These are phyloP conservation scores for Micronycteris hirsuta DNA, from an alignment of 2,113 vertebrate species.

Conservation along the genomic window DNA sequence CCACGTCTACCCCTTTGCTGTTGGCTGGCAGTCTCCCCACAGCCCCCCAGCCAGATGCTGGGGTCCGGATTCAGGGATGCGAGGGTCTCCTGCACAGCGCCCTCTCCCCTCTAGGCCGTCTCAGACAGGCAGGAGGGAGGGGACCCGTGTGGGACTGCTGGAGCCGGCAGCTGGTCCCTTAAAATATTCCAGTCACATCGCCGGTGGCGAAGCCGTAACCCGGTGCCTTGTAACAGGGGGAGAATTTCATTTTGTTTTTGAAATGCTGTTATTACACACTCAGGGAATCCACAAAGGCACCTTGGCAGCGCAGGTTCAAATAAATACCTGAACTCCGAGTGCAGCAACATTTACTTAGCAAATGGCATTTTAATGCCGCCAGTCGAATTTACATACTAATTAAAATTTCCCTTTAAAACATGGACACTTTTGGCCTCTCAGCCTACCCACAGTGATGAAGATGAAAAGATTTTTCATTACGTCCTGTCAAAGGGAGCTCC, in stretches of 20 bases:
- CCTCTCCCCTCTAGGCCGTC: background rate
- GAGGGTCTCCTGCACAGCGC: background rate
- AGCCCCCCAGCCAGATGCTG: background rate
- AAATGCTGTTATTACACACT: conserved; percentile 79
- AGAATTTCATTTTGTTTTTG: conserved; percentile 79
- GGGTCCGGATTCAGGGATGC: background rate
- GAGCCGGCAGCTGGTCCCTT: background rate
- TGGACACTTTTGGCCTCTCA: conserved; percentile 80
- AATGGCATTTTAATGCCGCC: conserved; percentile 84
- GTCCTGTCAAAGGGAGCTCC: conserved; percentile 75
- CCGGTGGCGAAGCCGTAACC: conserved; percentile 44
- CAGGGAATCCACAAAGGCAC: conserved; percentile 79
- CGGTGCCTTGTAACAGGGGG: conserved; percentile 59
- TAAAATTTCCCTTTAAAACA: conserved; percentile 84
- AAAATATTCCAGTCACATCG: conserved; percentile 75
- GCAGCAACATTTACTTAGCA: conserved; percentile 83
- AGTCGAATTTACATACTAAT: conserved; percentile 87
- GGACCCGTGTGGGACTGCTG: background rate
- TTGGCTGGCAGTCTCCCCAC: conserved; percentile 47
- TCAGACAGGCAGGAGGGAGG: conserved; percentile 27
- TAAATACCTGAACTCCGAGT: conserved; percentile 78
- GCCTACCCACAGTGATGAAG: conserved; percentile 78
- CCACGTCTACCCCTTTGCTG: conserved; percentile 40
- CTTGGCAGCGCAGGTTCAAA: conserved; percentile 83
- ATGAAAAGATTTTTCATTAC: conserved; percentile 79